These are phyloP conservation scores for Phyllotreta striolata DNA, from an alignment of 2,888 invertebrate species.

Conservation along the genomic window DNA sequence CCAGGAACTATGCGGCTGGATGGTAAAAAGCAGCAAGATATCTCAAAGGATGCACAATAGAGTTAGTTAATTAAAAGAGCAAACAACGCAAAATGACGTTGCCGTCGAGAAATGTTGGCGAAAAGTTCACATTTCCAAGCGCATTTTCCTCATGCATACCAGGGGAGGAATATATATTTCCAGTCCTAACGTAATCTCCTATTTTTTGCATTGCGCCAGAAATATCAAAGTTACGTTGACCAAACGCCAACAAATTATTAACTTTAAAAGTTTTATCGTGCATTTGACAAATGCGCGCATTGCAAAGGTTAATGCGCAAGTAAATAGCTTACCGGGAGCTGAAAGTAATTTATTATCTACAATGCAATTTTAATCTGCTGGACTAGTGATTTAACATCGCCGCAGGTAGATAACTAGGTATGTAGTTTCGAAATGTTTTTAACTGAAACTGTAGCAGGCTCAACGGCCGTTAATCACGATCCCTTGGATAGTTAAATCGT, in stretches of 20 bases:
- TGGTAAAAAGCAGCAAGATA: neutral
- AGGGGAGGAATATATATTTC: too few species aligned
- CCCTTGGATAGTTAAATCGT: too few species aligned
- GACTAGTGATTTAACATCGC: constrained; percentile 1
- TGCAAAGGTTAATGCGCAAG: constrained; percentile 9
- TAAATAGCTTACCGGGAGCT: constrained; percentile 10
- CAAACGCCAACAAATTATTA: too few species aligned
- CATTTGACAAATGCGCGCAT: constrained; percentile 3
- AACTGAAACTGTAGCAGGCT: neutral
- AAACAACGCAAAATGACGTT: constrained; percentile 5
- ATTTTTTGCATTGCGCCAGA: too few species aligned
- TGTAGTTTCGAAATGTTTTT: neutral
- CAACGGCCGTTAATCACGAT: neutral
- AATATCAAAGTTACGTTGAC: too few species aligned
- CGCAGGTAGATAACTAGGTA: constrained; percentile 4
- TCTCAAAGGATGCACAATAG: constrained; percentile 6
- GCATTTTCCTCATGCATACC: too few species aligned
- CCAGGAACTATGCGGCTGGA: neutral
- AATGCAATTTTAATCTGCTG: constrained; percentile 8
- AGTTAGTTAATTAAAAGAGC: constrained; percentile 9
- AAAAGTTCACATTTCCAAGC: too few species aligned
- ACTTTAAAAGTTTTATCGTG: too few species aligned
- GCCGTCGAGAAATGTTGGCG: neutral
- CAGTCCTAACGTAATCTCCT: too few species aligned
- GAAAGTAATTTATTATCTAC: constrained; percentile 13